These are phyloP conservation scores for Drosophila gunungcola DNA, from an alignment of 1,140 invertebrate species.

Conservation along the genomic window DNA sequence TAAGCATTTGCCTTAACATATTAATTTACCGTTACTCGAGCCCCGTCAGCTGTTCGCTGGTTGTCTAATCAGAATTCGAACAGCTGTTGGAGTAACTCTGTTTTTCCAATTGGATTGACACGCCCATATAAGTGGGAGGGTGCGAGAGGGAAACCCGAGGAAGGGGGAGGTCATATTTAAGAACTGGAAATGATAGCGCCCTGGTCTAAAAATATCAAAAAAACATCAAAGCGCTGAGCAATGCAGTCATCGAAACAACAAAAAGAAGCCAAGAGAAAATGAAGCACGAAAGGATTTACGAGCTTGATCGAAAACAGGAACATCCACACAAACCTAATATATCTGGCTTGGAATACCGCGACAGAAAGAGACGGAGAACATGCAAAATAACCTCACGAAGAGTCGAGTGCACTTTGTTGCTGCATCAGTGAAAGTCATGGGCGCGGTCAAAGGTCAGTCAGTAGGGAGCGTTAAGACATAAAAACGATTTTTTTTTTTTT, in stretches of 20 bases:
- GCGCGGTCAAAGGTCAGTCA: constrained; percentile 28
- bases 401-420: constrained; percentile 31
- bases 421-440: constrained; percentile 26
- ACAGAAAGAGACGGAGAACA: constrained; percentile 28
- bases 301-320: constrained; percentile 78
- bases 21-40: neutral
- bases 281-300: constrained; percentile 79
- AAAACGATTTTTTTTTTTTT: no score
- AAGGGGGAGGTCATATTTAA: neutral
- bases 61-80: constrained; percentile 32
- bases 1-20: neutral
- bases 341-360: constrained; percentile 17
- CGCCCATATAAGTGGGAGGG: constrained; percentile 6
- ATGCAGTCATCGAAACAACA: constrained; percentile 30
- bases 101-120: constrained; percentile 36
- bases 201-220: constrained; percentile 58
- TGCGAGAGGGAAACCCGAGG: neutral
- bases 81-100: constrained; percentile 8
- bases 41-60: constrained; percentile 4
- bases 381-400: constrained; percentile 42
- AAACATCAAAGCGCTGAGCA: constrained; percentile 70
- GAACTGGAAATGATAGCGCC: constrained; percentile 31
- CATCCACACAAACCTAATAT: constrained; percentile 37
- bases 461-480: neutral
- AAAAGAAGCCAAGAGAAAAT: constrained; percentile 41